A percentile compares a stretch with the other conserved stretches of the same genome.
Evolutionary conservation across 2,888 invertebrate species (phyloP).

Genomic region (Synergus itoensis): DNA sequence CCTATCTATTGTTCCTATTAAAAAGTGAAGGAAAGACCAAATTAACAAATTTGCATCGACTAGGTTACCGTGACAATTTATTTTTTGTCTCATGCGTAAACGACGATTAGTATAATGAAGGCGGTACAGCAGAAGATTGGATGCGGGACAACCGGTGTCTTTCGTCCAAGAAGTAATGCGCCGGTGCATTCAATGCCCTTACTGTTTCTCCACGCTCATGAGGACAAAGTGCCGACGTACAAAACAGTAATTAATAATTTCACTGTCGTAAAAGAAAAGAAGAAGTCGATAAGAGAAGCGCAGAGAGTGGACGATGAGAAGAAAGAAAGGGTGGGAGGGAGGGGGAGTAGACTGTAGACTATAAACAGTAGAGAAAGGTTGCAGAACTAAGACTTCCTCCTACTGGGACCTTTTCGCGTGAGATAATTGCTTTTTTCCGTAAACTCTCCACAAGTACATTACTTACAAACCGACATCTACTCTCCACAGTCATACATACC

Average conservation of each 20-base stretch:
- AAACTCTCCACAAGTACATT: constrained; percentile 7
- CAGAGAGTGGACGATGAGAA: constrained; percentile 43
- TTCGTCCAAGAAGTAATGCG: constrained; percentile 21
- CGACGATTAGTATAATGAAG: constrained; percentile 40
- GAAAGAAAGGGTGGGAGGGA: constrained; percentile 44
- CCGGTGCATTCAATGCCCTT: constrained; percentile 21
- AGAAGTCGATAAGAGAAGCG: constrained; percentile 33
- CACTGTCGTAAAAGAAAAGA: constrained; percentile 62
- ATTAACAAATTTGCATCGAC: not conserved
- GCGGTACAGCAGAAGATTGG: constrained; percentile 27
- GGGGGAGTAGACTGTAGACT: constrained; percentile 24
- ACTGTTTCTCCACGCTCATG: constrained; percentile 58
- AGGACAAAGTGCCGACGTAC: constrained; percentile 58
- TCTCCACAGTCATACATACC: constrained; percentile 1
- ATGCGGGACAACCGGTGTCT: constrained; percentile 26
- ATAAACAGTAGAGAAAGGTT: constrained; percentile 22
- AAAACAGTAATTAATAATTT: constrained; percentile 73
- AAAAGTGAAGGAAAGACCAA: not conserved
- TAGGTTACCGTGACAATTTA: constrained; percentile 1
- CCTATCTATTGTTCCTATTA: not conserved
- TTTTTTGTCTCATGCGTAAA: constrained; percentile 27
- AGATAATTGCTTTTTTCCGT: constrained; percentile 64
- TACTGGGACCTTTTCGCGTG: constrained; percentile 42
- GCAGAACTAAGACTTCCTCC: constrained; percentile 38
- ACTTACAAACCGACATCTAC: not conserved